Percentiles rank a stretch among this genome's conserved stretches.
Conservation (phyloP, 2,797 vertebrate species). For the Tenualosa thibaudeaui region DNA sequence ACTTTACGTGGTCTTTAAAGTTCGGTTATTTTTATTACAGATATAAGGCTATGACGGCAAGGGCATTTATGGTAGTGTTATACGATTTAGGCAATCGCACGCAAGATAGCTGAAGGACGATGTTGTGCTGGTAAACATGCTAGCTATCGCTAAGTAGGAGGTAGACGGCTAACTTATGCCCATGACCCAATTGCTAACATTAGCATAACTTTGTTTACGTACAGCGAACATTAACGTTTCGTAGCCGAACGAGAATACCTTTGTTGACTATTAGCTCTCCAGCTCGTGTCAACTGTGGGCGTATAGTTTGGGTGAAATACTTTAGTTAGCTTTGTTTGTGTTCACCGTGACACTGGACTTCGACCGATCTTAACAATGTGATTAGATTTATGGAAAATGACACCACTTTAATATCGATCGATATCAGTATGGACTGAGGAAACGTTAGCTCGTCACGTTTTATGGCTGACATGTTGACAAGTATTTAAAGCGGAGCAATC, state of each 20-base stretch:
- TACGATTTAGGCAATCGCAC: background rate
- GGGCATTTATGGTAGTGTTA: background rate
- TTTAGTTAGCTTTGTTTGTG: background rate
- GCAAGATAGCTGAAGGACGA: background rate
- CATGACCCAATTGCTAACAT: slow-evolving; percentile 19
- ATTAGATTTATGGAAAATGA: background rate
- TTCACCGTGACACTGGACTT: background rate
- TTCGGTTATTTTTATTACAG: background rate
- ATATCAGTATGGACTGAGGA: background rate
- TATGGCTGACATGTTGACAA: background rate
- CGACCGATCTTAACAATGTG: background rate
- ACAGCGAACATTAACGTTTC: background rate
- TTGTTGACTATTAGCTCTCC: background rate
- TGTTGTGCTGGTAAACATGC: background rate
- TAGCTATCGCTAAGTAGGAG: background rate
- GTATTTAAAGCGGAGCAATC: background rate
- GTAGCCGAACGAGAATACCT: background rate
- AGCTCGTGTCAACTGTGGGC: background rate
- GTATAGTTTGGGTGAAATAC: background rate
- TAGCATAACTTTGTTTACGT: slow-evolving; percentile 20
- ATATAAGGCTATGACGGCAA: background rate
- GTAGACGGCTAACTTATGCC: background rate
- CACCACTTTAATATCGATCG: background rate
- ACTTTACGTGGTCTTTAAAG: background rate
- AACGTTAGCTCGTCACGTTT: background rate